Base-by-base conservation (phyloP, 1,140 invertebrate species). In the Spodoptera litura region DNA sequence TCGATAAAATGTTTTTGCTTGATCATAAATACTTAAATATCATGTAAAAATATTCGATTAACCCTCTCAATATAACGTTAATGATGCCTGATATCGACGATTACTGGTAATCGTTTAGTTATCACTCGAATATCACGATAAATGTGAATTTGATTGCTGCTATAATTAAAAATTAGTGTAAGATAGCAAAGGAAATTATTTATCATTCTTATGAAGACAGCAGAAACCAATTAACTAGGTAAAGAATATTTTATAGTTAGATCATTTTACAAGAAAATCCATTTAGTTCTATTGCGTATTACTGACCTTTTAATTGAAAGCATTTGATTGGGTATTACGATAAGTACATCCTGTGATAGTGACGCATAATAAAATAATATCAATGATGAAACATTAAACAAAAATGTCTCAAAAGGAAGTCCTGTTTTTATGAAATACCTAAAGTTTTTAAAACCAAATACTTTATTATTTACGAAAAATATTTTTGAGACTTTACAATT, bases 21-120 rank as follows among this genome's bases (percentile, higher is more conserved):
- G 25, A 58, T 78, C 38, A 58, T 78, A 59, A 44, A 68, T 49
- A 53, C 20, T 75, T 35, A 73, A 73, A 79, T 62, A 78, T 61
- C 56, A 53, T 68, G 49, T 73, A 66, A 79, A 64, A 74, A 74
- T 75, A 64, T 74, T 78, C 61, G 51, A 78, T 58, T 76, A 55
- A 53, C 70, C 27, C 25, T 55, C n/a, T 68, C 53, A 78, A 64
- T 66, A 76, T 56, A 44, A 70, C 62, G 52, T 52, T 55, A 68
- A 62, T 78, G 52, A 76, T 66, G 35, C 10, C 55, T 27, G 62
- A 78, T 78, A 78, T 35, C 20, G 51, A 58, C 53, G 38, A 64
- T 79, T 73, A 56, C 27, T 73, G 51, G 25, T 73, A 73, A 79
- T 73, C 70, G 68, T 53, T 44, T 9, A 38, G 10, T 70, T 55